Conservation (phyloP, 2,888 invertebrate genomes). For the Onthophagus sagittarius region DNA sequence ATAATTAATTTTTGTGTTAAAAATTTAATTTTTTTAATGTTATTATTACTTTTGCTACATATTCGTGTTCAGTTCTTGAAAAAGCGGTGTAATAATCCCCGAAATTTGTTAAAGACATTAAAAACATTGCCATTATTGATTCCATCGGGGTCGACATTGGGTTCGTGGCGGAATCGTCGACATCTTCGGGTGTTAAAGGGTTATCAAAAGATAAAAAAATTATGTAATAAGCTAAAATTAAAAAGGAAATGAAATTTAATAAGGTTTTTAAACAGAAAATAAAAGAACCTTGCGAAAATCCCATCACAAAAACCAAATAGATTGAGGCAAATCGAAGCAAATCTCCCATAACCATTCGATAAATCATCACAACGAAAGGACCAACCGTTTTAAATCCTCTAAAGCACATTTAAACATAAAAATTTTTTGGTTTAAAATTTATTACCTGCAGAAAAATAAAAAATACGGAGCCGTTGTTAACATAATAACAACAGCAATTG, state of each 20-base stretch:
- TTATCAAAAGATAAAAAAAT: constrained; percentile 87
- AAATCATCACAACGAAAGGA: constrained; percentile 99
- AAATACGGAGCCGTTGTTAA: constrained; percentile 95
- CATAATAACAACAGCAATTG: constrained; percentile 89
- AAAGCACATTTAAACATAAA: constrained; percentile 32
- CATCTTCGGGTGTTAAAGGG: constrained; percentile 76
- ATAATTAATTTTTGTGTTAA: not conserved
- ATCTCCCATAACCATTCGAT: constrained; percentile 97
- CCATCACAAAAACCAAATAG: constrained; percentile 94
- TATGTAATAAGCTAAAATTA: constrained; percentile 75
- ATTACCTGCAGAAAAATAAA: constrained; percentile 90
- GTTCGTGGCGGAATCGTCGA: constrained; percentile 77
- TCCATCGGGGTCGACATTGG: constrained; percentile 91
- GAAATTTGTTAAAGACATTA: constrained; percentile 97
- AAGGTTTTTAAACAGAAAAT: not conserved
- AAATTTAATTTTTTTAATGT: not conserved
- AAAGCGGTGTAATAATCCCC: constrained; percentile 92
- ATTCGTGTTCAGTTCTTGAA: constrained; percentile 82
- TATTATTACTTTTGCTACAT: constrained; percentile 74
- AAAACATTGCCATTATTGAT: constrained; percentile 95
- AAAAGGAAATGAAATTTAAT: not conserved
- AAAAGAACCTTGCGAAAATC: constrained; percentile 84
- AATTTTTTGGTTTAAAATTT: not conserved
- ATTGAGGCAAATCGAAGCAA: constrained; percentile 92
- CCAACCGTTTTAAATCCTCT: constrained; percentile 98